Percentiles rank a stretch among this genome's conserved stretches.
Evolutionary conservation across 2,113 vertebrate genomes (phyloP).

Genomic region (Myrmecophaga tridactyla): DNA sequence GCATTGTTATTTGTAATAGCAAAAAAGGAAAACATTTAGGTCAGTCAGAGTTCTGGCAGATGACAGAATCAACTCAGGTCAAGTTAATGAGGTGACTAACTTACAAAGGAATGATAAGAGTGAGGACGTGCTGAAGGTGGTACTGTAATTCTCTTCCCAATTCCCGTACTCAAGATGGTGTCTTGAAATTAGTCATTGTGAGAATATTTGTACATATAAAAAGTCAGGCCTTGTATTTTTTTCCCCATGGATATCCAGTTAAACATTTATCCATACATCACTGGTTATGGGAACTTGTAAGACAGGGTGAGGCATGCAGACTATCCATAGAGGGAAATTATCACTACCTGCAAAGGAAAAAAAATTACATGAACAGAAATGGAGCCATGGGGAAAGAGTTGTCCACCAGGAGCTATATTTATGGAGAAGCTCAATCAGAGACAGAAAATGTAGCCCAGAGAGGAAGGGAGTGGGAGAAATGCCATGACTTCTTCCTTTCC

Average conservation of each 20-base stretch:
- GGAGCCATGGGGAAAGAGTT: neutral
- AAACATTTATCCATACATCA: neutral
- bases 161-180: neutral
- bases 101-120: neutral
- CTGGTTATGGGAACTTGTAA: neutral
- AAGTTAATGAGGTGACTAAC: neutral
- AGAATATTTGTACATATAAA: neutral
- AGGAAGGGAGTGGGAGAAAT: neutral
- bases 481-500: neutral
- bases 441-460: neutral
- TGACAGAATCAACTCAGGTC: neutral
- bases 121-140: neutral
- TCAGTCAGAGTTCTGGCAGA: neutral
- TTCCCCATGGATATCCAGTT: too few relatives aligned
- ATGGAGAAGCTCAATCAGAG: neutral
- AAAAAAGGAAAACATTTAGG: neutral
- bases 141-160: neutral
- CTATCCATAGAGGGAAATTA: neutral
- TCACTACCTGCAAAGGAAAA: neutral
- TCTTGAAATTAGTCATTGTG: neutral
- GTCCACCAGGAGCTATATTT: neutral
- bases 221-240: too few relatives aligned
- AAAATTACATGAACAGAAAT: neutral
- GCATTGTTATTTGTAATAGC: neutral
- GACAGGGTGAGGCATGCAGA: neutral